Evolutionary conservation across 2,113 vertebrate species (phyloP), one percentile per base, ranked within the genome.

Genomic region (Naja naja): DNA sequence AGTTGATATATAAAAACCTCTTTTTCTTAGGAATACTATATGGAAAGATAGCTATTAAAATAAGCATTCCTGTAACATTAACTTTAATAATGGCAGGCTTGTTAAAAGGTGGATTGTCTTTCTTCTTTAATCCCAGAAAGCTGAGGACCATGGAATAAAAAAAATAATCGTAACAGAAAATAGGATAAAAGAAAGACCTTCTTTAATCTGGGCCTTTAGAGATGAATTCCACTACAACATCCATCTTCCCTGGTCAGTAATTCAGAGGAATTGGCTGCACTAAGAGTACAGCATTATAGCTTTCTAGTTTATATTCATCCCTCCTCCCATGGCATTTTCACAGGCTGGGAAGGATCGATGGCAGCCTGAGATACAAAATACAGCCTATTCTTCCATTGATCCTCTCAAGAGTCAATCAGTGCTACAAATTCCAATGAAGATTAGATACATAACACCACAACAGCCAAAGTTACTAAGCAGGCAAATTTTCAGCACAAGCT

Each of bases 371-470:
- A 43, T 69, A 58, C 39, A n/a, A 64, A 34, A 52, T 22, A 16
- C 58, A 20, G 47, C 47, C 25, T 54, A 69, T 69, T 58, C 64
- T 92, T 54, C 12, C 18, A 92, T 92, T 9, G 86, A 92, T 88
- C 27, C 47, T 25, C 47, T 16, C 22, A 64, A 56, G 91, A 92
- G 91, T 25, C 86, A 20, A 23, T 81, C 74, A 43, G 5, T n/a
- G 14, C 91, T 92, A 64, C 85, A 92, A 88, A 92, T 92, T 58
- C 56, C 55, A 88, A 69, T 88, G 64, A 53, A 47, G 91, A 88
- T 88, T 53, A 88, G 45, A 92, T 69, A 88, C 34, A 88, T 39
- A 92, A 69, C 45, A 39, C 69, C 11, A 1, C 47, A 12, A 27
- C 56, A 10, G 53, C 87, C 91, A 53, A 52, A 25, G 45, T 88